These are phyloP conservation scores for Macrobrachium nipponense DNA, from an alignment of 1,140 invertebrate species.

Conservation along the genomic window DNA sequence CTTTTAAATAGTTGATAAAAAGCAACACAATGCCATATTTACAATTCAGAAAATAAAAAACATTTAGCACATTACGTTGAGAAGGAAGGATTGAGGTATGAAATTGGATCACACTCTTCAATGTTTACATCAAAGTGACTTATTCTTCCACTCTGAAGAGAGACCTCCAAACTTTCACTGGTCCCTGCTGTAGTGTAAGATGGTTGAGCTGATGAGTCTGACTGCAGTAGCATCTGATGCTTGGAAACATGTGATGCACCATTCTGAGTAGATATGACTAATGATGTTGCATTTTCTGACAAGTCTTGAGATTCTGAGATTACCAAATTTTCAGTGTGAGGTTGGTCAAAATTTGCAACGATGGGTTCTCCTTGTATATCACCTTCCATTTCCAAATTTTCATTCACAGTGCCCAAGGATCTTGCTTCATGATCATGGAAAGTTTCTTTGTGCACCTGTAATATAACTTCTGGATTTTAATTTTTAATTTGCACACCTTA, in stretches of 20 bases:
- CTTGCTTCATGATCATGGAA: constrained; percentile 21
- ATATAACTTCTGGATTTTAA: background rate
- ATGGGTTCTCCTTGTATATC: background rate
- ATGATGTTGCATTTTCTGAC: no score
- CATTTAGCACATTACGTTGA: background rate
- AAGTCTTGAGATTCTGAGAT: no score
- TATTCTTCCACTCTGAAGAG: background rate
- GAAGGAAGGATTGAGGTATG: background rate
- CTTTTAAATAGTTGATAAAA: no score
- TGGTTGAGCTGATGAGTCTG: no score
- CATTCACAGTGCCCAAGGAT: background rate
- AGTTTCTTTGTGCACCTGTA: constrained; percentile 28
- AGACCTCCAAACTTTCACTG: background rate
- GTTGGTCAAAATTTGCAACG: background rate
- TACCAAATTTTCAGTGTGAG: no score
- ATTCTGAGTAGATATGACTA: no score
- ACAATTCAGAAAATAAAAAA: no score
- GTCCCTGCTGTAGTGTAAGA: background rate
- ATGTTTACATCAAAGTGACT: constrained; percentile 7
- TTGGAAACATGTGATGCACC: no score
- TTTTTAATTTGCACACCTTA: background rate
- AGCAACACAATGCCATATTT: no score
- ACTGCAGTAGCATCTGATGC: no score
- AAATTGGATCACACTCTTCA: constrained; percentile 20
- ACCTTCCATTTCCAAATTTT: no score